Evolutionary conservation across 2,113 vertebrate species (phyloP).

Genomic region (Melanostigma gelatinosum): DNA sequence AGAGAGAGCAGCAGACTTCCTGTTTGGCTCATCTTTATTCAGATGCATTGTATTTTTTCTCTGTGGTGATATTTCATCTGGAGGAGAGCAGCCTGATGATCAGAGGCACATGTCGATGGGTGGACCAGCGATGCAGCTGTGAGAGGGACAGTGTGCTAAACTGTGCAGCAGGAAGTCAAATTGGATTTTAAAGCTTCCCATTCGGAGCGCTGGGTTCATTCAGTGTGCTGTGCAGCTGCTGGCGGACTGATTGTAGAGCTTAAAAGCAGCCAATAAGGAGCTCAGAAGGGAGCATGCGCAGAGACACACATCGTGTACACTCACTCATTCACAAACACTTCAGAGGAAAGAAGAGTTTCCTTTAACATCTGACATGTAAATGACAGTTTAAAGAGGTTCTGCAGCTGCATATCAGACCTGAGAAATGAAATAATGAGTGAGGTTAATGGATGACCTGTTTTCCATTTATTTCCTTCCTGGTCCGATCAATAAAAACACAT

Average conservation of each 20-base stretch:
- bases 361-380: constrained; percentile 42
- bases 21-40: constrained; percentile 31
- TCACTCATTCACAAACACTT: constrained; percentile 17
- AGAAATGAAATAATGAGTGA: no score
- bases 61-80: constrained; percentile 4
- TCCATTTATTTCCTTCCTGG: no score
- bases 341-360: constrained; percentile 35
- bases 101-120: constrained; percentile 4
- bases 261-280: constrained; percentile 30
- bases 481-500: constrained; percentile 14
- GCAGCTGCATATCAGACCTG: neutral
- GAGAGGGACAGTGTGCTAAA: neutral
- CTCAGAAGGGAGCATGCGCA: constrained; percentile 12
- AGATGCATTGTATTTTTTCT: neutral
- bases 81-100: constrained; percentile 23
- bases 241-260: constrained; percentile 47
- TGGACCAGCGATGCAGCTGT: neutral
- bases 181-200: constrained; percentile 61
- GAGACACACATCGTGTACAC: neutral
- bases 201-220: constrained; percentile 51
- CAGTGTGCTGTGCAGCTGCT: constrained; percentile 40
- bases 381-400: constrained; percentile 8
- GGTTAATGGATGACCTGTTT: no score
- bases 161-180: constrained; percentile 50
- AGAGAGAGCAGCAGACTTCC: constrained; percentile 8